Evolutionary conservation across 2,888 invertebrate species (phyloP).

Genomic region (Pseudoips prasinana): DNA sequence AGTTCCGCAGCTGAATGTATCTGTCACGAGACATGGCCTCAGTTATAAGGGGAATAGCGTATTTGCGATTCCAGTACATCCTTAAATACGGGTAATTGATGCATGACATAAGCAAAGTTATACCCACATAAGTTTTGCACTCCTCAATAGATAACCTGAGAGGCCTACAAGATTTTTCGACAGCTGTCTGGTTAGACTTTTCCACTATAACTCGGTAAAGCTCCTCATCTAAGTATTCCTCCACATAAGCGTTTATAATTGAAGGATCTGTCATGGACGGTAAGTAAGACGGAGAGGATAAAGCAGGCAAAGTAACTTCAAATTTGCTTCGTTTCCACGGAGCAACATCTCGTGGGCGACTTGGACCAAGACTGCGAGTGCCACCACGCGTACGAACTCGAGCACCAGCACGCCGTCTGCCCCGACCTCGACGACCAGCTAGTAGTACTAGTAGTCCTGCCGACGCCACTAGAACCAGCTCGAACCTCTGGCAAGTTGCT

Average conservation of each 20-base stretch:
- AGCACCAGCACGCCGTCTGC: constrained; percentile 5
- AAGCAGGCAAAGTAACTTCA: constrained; percentile 4
- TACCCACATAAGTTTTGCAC: constrained; percentile 12
- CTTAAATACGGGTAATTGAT: background rate
- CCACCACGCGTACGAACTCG: constrained; percentile 7
- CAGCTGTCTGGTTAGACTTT: constrained; percentile 8
- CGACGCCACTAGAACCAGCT: no score
- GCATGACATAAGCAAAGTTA: constrained; percentile 4
- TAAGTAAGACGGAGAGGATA: constrained; percentile 7
- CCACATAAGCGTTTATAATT: constrained; percentile 4
- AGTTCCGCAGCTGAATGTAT: background rate
- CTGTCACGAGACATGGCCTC: constrained; percentile 1
- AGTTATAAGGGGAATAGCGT: background rate
- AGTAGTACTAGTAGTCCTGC: no score
- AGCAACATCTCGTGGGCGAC: background rate
- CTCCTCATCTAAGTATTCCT: constrained; percentile 3
- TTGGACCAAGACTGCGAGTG: background rate
- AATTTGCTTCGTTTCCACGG: constrained; percentile 6
- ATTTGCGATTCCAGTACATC: constrained; percentile 3
- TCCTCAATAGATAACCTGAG: constrained; percentile 9
- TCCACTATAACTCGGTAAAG: constrained; percentile 5
- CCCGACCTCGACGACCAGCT: constrained; percentile 6
- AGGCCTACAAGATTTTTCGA: constrained; percentile 7
- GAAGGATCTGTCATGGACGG: constrained; percentile 5
- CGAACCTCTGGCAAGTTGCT: no score